phyloP scores from a whole-genome alignment of 2,797 vertebrate species.

The Rhinella marina region DNA sequence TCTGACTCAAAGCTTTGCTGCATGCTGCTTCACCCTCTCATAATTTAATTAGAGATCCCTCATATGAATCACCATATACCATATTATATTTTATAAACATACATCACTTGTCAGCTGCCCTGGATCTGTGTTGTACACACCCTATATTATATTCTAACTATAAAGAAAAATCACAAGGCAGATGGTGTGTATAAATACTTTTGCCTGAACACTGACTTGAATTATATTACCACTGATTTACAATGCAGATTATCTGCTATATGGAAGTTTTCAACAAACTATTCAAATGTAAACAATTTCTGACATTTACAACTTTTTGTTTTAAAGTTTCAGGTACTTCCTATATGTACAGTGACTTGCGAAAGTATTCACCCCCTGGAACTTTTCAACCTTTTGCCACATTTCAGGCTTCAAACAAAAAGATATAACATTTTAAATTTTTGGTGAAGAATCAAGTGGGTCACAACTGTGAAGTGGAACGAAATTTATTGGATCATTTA shows the following conservation, averaged over 20 bases:
- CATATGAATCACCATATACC: neutral
- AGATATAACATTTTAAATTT: too few species aligned
- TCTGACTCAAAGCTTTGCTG: slow-evolving; percentile 1
- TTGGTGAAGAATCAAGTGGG: too few species aligned
- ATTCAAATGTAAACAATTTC: slow-evolving; percentile 3
- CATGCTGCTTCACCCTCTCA: neutral
- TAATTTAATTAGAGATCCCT: slow-evolving; percentile 13
- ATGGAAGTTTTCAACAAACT: slow-evolving; percentile 16
- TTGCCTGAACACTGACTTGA: slow-evolving; percentile 1
- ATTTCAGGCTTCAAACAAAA: too few species aligned
- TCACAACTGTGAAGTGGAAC: too few species aligned
- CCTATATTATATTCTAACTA: slow-evolving; percentile 15
- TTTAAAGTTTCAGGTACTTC: neutral
- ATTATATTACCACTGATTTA: slow-evolving; percentile 32
- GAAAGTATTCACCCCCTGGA: too few species aligned
- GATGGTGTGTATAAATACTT: slow-evolving; percentile 26
- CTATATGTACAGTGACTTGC: too few species aligned
- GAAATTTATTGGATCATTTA: too few species aligned
- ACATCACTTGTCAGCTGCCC: neutral
- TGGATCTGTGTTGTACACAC: neutral
- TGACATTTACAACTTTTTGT: neutral
- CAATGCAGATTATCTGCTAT: slow-evolving; percentile 19
- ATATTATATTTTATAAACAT: neutral
- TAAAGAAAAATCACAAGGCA: slow-evolving; percentile 22
- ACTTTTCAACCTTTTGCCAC: too few species aligned